Percentiles rank a stretch among this genome's conserved stretches.
phyloP scores from a whole-genome alignment of 2,113 vertebrate species.

The Amia ocellicauda region DNA sequence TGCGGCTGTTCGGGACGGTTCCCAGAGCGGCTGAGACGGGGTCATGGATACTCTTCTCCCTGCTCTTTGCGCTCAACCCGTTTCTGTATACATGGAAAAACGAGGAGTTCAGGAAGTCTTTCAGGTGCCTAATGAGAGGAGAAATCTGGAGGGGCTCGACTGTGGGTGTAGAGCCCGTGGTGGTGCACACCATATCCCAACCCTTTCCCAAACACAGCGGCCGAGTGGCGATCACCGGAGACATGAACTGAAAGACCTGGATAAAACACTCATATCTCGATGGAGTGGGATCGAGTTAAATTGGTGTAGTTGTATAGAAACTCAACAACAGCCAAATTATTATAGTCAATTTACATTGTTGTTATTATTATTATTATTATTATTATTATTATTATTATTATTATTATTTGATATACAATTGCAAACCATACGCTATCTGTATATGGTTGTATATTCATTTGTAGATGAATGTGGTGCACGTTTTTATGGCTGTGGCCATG shows the following conservation, averaged over 20 bases:
- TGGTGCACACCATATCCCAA: slow-evolving; percentile 34
- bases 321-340: too few species aligned
- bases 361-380: too few species aligned
- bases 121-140: slow-evolving; percentile 67
- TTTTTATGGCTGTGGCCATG: too few species aligned
- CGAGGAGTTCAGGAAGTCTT: slow-evolving; percentile 78
- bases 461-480: too few species aligned
- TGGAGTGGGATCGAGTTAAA: too few species aligned
- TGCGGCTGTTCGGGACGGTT: slow-evolving; percentile 63
- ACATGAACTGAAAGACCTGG: slow-evolving; percentile 34
- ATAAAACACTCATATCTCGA: too few species aligned
- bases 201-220: slow-evolving; percentile 41
- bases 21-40: slow-evolving; percentile 65
- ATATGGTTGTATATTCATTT: too few species aligned
- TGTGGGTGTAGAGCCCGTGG: slow-evolving; percentile 38
- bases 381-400: too few species aligned
- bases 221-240: slow-evolving; percentile 31
- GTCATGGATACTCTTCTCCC: slow-evolving; percentile 76
- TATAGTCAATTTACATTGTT: too few species aligned
- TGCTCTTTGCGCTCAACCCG: slow-evolving; percentile 77
- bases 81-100: slow-evolving; percentile 84
- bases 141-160: slow-evolving; percentile 35
- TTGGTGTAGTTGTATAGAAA: too few species aligned
- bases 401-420: too few species aligned
- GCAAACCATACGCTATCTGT: too few species aligned